Conservation (phyloP, 2,113 vertebrate species). For the Microtus oregoni region DNA sequence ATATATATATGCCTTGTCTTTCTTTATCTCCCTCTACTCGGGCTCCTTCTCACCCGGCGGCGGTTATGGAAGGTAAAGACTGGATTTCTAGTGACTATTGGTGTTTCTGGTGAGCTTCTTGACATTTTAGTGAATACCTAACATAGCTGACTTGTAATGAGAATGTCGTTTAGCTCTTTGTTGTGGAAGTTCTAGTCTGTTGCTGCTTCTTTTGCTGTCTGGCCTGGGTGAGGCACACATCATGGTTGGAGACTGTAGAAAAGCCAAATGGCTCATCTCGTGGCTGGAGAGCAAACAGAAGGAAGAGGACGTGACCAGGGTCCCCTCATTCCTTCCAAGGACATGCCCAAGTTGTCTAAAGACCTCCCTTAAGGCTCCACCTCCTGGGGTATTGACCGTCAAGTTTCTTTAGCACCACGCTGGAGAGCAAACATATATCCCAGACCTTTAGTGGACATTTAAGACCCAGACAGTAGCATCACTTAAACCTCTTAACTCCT, state of each 20-base stretch:
- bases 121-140: neutral
- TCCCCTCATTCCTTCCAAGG: neutral
- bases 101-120: neutral
- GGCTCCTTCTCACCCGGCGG: neutral
- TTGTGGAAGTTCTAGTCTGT: neutral
- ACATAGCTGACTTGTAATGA: neutral
- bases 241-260: neutral
- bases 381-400: neutral
- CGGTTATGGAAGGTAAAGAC: neutral
- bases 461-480: neutral
- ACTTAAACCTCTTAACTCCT: neutral
- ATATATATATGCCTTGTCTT: neutral
- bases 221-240: neutral
- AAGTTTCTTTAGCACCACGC: neutral
- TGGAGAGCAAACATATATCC: neutral
- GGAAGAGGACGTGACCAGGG: neutral
- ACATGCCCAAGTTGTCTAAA: neutral
- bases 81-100: constrained; percentile 24
- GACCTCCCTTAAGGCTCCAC: neutral
- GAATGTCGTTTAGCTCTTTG: neutral
- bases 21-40: neutral
- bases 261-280: neutral
- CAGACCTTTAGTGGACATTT: neutral
- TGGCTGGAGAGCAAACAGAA: neutral
- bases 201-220: neutral